Evolutionary conservation across 1,140 invertebrate genomes (phyloP).

Genomic region (Coelopa frigida): DNA sequence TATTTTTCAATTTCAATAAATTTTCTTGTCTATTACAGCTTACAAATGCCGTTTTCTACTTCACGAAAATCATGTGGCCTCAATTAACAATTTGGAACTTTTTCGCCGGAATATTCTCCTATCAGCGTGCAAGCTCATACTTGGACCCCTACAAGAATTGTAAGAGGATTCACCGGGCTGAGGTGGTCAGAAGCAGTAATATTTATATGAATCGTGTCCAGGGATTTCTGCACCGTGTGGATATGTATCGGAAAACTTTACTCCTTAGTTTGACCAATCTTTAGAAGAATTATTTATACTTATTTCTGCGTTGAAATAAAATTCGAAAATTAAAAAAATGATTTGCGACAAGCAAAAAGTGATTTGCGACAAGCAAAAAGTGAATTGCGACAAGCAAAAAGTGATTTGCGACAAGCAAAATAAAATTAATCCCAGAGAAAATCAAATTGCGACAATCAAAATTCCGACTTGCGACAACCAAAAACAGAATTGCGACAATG

Average conservation of each 20-base stretch:
- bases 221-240: slow-evolving; percentile 25
- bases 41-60: slow-evolving; percentile 64
- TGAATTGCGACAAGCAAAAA: no score
- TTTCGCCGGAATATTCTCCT: slow-evolving; percentile 74
- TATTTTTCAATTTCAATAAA: background rate
- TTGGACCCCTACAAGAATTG: slow-evolving; percentile 16
- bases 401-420: no score
- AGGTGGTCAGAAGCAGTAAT: slow-evolving; percentile 20
- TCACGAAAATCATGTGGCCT: slow-evolving; percentile 83
- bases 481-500: no score
- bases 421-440: no score
- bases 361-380: no score
- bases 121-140: slow-evolving; percentile 52
- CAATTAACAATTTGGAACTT: slow-evolving; percentile 90
- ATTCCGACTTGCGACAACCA: no score
- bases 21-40: slow-evolving; percentile 49
- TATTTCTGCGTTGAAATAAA: no score
- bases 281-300: no score
- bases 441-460: no score
- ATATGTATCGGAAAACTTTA: slow-evolving; percentile 17
- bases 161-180: slow-evolving; percentile 18
- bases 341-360: no score
- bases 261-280: no score
- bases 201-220: slow-evolving; percentile 30
- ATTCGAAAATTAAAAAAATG: no score